These are phyloP conservation scores for Fragum fragum DNA, from an alignment of 2,888 invertebrate genomes.

Conservation along the genomic window DNA sequence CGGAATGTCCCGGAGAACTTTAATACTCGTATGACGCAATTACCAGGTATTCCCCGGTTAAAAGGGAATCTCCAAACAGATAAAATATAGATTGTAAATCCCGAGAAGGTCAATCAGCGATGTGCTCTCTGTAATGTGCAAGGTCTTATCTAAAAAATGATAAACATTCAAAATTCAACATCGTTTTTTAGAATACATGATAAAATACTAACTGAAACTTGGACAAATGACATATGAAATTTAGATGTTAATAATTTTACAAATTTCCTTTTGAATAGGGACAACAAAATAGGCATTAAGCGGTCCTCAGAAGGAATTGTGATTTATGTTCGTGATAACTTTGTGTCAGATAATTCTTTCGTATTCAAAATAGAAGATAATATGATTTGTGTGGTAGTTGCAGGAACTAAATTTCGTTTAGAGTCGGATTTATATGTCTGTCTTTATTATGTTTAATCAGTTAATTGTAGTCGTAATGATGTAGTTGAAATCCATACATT, in stretches of 20 bases:
- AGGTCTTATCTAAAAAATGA: neutral
- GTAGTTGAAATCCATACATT: constrained; percentile 26
- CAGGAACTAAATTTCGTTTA: neutral
- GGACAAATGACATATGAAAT: constrained; percentile 3
- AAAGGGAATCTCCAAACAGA: neutral
- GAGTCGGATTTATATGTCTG: constrained; percentile 32
- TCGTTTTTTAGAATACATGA: constrained; percentile 16
- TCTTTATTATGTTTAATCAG: constrained; percentile 21
- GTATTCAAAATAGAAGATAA: constrained; percentile 19
- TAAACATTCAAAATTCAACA: constrained; percentile 8
- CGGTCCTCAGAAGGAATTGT: constrained; percentile 25
- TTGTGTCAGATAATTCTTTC: constrained; percentile 3
- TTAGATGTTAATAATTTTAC: constrained; percentile 19
- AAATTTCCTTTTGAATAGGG: no score
- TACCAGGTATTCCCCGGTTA: no score
- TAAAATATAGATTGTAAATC: no score
- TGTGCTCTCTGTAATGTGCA: constrained; percentile 3
- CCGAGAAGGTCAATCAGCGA: constrained; percentile 11
- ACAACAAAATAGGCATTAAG: constrained; percentile 20
- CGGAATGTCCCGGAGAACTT: no score
- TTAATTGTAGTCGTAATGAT: constrained; percentile 24
- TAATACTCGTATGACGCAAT: neutral
- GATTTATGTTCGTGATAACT: constrained; percentile 4
- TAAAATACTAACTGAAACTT: constrained; percentile 33
- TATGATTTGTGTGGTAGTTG: neutral